Evolutionary conservation across 2,797 vertebrate genomes (phyloP).

Genomic region (Spinus pinus): DNA sequence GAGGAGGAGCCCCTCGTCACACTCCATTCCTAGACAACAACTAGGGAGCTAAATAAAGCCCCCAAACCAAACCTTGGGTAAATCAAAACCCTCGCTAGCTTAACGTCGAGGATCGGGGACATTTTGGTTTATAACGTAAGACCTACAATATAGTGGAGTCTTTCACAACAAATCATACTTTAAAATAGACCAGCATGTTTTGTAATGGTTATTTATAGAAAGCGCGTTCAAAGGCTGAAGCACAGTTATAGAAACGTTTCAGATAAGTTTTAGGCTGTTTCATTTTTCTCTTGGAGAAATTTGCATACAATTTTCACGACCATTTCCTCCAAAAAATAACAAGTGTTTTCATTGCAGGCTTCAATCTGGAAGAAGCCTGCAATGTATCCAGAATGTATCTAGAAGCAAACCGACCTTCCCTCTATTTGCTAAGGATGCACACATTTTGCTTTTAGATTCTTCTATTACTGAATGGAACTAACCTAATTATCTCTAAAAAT

Average conservation of each 20-base stretch:
- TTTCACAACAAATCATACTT: background rate
- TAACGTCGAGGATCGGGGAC: background rate
- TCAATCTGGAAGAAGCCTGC: background rate
- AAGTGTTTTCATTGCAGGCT: background rate
- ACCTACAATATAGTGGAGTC: accelerated
- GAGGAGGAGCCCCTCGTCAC: background rate
- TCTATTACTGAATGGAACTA: background rate
- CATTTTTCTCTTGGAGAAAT: background rate
- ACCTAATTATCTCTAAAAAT: background rate
- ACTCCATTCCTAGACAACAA: accelerated
- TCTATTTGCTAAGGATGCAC: accelerated
- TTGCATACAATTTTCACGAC: background rate
- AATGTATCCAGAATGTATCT: background rate
- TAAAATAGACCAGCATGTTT: background rate
- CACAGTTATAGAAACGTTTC: background rate
- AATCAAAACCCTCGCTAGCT: background rate
- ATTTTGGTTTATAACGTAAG: accelerated
- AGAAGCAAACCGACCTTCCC: background rate
- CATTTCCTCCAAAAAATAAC: background rate
- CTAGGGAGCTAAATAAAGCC: background rate
- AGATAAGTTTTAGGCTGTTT: background rate
- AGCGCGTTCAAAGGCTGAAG: background rate
- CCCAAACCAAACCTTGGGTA: background rate
- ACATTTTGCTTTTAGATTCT: background rate
- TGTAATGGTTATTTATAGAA: background rate